A percentile compares a stretch with the other conserved stretches of the same genome.
Evolutionary conservation across 37 sponge, comb jelly and placozoan species (phyloP).

Genomic region (Halichondria panicea): DNA sequence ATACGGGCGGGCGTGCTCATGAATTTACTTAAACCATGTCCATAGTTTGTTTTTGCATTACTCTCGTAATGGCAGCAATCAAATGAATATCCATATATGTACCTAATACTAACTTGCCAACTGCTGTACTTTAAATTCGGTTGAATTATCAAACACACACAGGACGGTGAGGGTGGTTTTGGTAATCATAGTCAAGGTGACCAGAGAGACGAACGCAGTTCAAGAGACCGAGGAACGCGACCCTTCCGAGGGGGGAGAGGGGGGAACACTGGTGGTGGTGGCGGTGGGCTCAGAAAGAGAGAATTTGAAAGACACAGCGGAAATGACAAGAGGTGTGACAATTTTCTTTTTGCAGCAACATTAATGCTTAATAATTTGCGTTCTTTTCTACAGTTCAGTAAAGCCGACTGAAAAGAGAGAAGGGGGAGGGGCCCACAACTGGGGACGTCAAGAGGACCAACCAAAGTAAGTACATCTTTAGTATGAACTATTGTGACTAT

Average conservation of each 20-base stretch:
- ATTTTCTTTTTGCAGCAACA: not conserved
- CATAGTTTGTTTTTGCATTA: no score
- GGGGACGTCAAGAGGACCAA: slow-evolving; percentile 80
- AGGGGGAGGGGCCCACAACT: slow-evolving; percentile 90
- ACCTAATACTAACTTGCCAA: no score
- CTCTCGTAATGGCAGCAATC: no score
- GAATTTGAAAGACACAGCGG: slow-evolving; percentile 91
- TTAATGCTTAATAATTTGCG: not conserved
- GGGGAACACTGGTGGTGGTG: not conserved
- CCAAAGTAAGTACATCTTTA: no score
- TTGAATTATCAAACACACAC: not conserved
- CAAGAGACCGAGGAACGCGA: slow-evolving; percentile 9
- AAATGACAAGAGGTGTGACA: slow-evolving; percentile 73
- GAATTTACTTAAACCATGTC: no score
- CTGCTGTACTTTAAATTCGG: not conserved
- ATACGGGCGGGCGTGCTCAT: no score
- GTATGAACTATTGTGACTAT: no score
- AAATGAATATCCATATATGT: no score
- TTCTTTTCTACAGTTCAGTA: slow-evolving; percentile 47
- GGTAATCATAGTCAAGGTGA: slow-evolving; percentile 26
- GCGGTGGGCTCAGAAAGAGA: slow-evolving; percentile 50
- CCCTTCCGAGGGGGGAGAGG: slow-evolving; percentile 19
- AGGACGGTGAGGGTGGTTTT: slow-evolving; percentile 21
- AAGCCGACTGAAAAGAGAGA: slow-evolving; percentile 82
- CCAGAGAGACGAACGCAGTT: slow-evolving; percentile 45